Conservation (phyloP, 2,797 vertebrate genomes). For the Salarias fasciatus region DNA sequence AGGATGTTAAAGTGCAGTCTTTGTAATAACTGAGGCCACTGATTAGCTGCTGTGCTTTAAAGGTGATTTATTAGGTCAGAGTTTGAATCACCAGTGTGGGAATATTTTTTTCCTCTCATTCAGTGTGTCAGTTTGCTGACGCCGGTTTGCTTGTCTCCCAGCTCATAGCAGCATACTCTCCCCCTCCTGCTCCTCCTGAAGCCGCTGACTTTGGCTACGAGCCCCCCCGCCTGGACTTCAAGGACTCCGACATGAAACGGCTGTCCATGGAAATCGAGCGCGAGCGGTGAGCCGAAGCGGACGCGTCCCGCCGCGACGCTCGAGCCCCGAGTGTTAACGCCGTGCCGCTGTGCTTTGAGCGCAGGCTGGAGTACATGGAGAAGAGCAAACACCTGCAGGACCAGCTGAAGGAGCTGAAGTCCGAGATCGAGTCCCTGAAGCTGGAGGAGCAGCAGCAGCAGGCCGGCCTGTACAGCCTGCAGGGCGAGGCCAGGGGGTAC, state of each 20-base stretch:
- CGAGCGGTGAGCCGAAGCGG: slow-evolving; percentile 82
- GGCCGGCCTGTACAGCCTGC: slow-evolving; percentile 77
- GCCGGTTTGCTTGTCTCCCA: slow-evolving; percentile 36
- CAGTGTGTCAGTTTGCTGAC: too few relatives aligned
- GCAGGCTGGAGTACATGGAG: slow-evolving; percentile 92
- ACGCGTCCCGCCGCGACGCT: not conserved
- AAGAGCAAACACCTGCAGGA: slow-evolving; percentile 94
- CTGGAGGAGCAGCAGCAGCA: slow-evolving; percentile 90
- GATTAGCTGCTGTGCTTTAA: slow-evolving; percentile 11
- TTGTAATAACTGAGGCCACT: slow-evolving; percentile 3
- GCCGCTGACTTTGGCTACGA: slow-evolving; percentile 79
- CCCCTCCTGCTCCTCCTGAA: slow-evolving; percentile 78
- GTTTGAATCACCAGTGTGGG: slow-evolving; percentile 3
- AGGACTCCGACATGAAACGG: slow-evolving; percentile 93
- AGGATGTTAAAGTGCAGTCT: not conserved
- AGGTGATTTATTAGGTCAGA: slow-evolving; percentile 11
- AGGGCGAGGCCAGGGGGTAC: slow-evolving; percentile 74
- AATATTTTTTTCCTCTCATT: too few relatives aligned
- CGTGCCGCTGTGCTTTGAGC: not conserved
- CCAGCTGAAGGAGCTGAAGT: slow-evolving; percentile 92
- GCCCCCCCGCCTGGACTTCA: slow-evolving; percentile 85
- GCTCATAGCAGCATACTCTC: slow-evolving; percentile 84
- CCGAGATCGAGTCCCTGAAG: slow-evolving; percentile 91
- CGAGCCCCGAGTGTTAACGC: not conserved
- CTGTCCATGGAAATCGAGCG: slow-evolving; percentile 94